Base-by-base conservation (phyloP, 2,888 invertebrate species). In the Seladonia tumulorum region DNA sequence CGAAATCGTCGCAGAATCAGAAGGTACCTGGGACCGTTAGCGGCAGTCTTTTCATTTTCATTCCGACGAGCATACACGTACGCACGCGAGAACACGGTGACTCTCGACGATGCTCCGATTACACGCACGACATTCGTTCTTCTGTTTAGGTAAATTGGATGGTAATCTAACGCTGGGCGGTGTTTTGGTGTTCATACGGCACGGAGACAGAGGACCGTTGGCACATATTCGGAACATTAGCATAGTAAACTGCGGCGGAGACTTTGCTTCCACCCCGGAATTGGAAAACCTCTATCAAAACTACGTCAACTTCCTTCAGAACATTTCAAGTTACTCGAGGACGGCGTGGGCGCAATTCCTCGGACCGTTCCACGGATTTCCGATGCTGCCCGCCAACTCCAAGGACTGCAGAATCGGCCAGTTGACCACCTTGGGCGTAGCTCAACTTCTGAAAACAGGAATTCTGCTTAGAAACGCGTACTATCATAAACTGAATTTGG, bases 151-250 rank as follows among this genome's bases (percentile, higher is more conserved):
- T 92, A 94, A 95, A 92, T 90, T 96, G 92, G 95, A 96, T 88
- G 96, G 96, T 25, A 96, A 96, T 80, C 97, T 97, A 96, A 95
- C 96, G 68, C 95, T 98, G 66, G 97, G 97, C 93, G 97, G 97
- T 8, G 96, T 98, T 4, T 94, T 98, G 66, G 96, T 98, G 76
- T 95, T 98, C 74, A 97, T 98, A 7, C 96, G 99, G 25, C 99
- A 99, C 94, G 99, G 99, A 0, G 99, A 99, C 94, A 96, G 99
- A 75, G 98, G 98, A 0, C 98, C 99, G 0, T 96, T 99, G 87
- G 97, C 98, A 16, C 98, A 98, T 93, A 96, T 99, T 1, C 96
- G 97, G 78, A 97, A 97, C 83, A 97, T 98, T 63, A 97, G 97
- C 76, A 96, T 96, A 78, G 96, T 99, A 29, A 97, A 98, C 87